Base-by-base conservation (phyloP, 2,797 vertebrate genomes). In the Fringilla coelebs region DNA sequence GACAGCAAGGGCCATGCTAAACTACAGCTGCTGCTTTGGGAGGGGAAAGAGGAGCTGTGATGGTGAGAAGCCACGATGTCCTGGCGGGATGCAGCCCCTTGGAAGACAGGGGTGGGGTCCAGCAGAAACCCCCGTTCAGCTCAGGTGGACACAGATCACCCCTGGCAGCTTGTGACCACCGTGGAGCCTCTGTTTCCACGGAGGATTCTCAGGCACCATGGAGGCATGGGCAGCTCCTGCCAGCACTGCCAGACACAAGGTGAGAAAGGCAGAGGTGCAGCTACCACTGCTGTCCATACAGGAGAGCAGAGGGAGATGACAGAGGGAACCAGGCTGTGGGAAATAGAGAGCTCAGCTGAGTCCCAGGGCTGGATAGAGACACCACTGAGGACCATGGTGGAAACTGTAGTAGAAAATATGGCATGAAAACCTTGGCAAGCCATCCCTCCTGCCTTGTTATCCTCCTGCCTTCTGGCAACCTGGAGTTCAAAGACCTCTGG, bases 401-500 rank as follows among this genome's bases (percentile, higher is more conserved):
- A 62, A 87, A 76, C 58, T 43, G 48, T 1, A 72, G 62, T 25
- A 51, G 63, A 43, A 94, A 89, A 72, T 32, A 41, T 1, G 54
- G 49, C 4, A 78, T 12, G 65, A 89, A 85, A 89, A 89, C 20
- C 70, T 68, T 90, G 88, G 94, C 79, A 95, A 78, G 72, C 34
- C 51, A 32, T 54, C 40, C n/a, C 43, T 94, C 54, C 84, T 81
- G 67, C 65, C 91, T 95, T 68, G 86, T 93, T 92, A 92, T 82
- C 77, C 89, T 90, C 74, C 89, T 95, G 94, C 94, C 95, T 83
- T 91, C 94, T 75, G 93, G 95, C 94, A 96, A 93, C 60, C 79
- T 45, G 62, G 17, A 93, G 55, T 93, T 96, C 94, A 96, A 96
- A 96, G 88, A 34, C 76, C 82, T 96, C 85, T 89, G 91, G 72